Conservation (phyloP, 2,888 invertebrate genomes). For the Priocnemis perturbator region DNA sequence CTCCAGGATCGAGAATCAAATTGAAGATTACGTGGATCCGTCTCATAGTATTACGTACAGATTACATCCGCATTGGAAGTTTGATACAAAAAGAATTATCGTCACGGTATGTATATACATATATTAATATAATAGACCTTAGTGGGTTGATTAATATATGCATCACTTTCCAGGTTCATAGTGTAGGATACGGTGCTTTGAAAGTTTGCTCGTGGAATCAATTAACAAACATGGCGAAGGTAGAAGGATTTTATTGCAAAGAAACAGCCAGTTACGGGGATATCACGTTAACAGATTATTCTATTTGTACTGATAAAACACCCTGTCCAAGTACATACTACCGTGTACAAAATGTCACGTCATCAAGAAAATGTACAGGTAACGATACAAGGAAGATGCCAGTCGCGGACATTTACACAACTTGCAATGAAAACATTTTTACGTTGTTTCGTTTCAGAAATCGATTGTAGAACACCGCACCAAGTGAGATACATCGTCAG, state of each 20-base stretch:
- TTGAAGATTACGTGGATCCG: conserved; percentile 80
- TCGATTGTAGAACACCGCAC: conserved; percentile 81
- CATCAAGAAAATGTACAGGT: conserved; percentile 80
- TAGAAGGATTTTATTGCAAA: conserved; percentile 45
- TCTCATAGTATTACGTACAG: conserved; percentile 77
- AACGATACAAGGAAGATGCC: conserved; percentile 36
- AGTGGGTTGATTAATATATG: background rate
- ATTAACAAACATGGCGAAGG: conserved; percentile 26
- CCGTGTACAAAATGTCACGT: conserved; percentile 59
- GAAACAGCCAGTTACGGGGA: conserved; percentile 56
- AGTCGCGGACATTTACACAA: too few relatives aligned
- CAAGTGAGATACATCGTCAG: conserved; percentile 77
- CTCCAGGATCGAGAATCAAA: conserved; percentile 56
- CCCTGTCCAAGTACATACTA: conserved; percentile 57
- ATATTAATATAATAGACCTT: background rate
- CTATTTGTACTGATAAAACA: conserved; percentile 39
- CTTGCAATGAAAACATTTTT: too few relatives aligned
- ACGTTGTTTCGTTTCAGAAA: conserved; percentile 77
- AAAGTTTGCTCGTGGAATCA: conserved; percentile 62
- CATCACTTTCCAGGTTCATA: conserved; percentile 49
- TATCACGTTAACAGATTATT: conserved; percentile 48
- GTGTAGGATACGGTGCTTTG: conserved; percentile 62
- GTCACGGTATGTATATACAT: conserved; percentile 57
- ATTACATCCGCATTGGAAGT: conserved; percentile 71
- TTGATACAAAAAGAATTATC: conserved; percentile 50